Conservation (phyloP, 2,113 vertebrate genomes). For the Tylochromis polylepis region DNA sequence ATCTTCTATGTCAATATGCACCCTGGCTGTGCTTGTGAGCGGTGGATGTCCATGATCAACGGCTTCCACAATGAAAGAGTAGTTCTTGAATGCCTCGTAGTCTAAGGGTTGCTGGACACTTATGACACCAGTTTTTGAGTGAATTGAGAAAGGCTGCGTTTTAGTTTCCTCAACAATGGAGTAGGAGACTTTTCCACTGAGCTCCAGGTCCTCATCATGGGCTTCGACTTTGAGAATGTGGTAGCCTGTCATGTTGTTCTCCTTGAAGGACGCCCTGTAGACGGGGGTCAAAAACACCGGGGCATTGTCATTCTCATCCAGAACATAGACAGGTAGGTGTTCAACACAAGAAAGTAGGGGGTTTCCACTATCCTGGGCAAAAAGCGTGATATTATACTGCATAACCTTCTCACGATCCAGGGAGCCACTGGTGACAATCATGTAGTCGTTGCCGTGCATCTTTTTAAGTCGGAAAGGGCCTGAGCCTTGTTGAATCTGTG, state of each 20-base stretch:
- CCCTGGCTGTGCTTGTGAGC: constrained; percentile 74
- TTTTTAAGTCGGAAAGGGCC: constrained; percentile 83
- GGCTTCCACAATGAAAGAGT: constrained; percentile 82
- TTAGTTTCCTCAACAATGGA: constrained; percentile 41
- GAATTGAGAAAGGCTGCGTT: constrained; percentile 66
- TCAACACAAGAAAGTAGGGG: constrained; percentile 72
- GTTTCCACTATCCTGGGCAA: constrained; percentile 78
- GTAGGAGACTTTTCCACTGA: constrained; percentile 83
- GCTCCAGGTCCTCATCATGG: constrained; percentile 78
- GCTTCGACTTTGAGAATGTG: constrained; percentile 78
- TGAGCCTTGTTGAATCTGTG: constrained; percentile 71
- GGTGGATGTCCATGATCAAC: constrained; percentile 82
- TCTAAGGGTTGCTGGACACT: constrained; percentile 77
- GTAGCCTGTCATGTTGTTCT: constrained; percentile 76
- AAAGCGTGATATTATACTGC: constrained; percentile 79
- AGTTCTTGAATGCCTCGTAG: constrained; percentile 75
- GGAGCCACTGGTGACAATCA: constrained; percentile 79
- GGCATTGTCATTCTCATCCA: constrained; percentile 87
- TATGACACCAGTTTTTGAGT: constrained; percentile 78
- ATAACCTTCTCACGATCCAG: constrained; percentile 85
- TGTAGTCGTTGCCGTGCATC: constrained; percentile 80
- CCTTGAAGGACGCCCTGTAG: constrained; percentile 74
- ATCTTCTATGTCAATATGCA: constrained; percentile 80
- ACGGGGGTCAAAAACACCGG: constrained; percentile 77
- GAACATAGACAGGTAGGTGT: constrained; percentile 78